These are phyloP conservation scores for Garra rufa DNA, from an alignment of 2,113 vertebrate genomes.

Conservation along the genomic window DNA sequence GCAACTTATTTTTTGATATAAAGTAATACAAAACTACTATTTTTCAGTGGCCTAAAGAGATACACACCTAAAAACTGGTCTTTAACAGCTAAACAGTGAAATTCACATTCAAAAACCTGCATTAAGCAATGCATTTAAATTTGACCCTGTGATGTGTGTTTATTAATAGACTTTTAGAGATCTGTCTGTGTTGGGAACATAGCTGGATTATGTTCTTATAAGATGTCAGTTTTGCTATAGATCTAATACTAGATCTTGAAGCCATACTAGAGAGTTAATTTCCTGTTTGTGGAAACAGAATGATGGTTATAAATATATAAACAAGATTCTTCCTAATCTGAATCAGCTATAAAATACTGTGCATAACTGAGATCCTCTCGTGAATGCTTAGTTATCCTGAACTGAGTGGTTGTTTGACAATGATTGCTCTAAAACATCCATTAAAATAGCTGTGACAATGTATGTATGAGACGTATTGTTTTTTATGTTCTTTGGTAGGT, in stretches of 20 bases:
- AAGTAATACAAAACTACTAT: neutral
- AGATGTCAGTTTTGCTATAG: neutral
- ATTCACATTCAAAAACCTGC: neutral
- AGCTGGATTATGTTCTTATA: conserved; percentile 39
- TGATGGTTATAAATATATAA: neutral
- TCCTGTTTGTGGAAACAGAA: conserved; percentile 55
- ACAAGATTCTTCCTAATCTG: conserved; percentile 25
- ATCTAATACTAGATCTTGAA: conserved; percentile 59
- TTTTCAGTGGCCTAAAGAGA: neutral
- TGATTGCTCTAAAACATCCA: conserved; percentile 28
- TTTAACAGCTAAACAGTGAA: neutral
- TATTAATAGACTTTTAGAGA: conserved; percentile 26
- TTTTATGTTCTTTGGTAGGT: neutral
- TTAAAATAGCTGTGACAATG: conserved; percentile 48
- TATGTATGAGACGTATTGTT: neutral
- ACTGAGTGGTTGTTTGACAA: conserved; percentile 28
- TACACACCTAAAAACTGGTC: neutral
- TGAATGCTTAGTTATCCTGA: conserved; percentile 38
- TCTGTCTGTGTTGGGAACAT: neutral
- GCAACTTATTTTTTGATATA: neutral
- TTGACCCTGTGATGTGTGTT: neutral
- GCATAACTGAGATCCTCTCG: conserved; percentile 62
- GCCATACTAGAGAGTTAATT: conserved; percentile 67
- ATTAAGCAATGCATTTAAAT: neutral
- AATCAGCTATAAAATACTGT: conserved; percentile 64